A percentile compares a stretch with the other conserved stretches of the same genome.
These are phyloP conservation scores for Oncorhynchus gorbuscha DNA, from an alignment of 2,113 vertebrate species.

Conservation along the genomic window DNA sequence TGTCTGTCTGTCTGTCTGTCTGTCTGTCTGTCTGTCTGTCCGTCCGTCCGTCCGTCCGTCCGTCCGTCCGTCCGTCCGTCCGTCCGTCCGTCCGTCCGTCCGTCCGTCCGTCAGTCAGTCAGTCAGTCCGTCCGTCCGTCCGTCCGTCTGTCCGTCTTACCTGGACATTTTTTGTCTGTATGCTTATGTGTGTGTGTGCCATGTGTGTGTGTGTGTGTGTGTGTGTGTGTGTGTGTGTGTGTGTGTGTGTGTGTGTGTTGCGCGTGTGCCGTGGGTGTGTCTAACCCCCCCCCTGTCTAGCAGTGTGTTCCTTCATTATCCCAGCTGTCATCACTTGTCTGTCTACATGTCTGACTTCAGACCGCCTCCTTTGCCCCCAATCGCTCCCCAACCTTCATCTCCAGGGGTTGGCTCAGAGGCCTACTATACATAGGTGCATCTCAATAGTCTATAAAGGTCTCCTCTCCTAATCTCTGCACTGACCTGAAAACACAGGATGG, in stretches of 20 bases:
- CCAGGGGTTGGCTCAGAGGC: neutral
- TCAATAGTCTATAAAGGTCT: too few relatives aligned
- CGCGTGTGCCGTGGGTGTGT: neutral
- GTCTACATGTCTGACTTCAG: neutral
- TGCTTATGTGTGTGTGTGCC: neutral
- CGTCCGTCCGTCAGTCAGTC: neutral
- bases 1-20: neutral
- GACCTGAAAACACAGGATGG: too few relatives aligned
- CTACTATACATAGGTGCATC: too few relatives aligned
- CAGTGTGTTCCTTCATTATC: too few relatives aligned
- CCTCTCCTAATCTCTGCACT: too few relatives aligned
- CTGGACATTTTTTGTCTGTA: neutral
- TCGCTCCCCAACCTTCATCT: neutral
- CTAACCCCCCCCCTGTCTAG: neutral
- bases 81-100: too few relatives aligned
- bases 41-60: neutral
- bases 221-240: neutral
- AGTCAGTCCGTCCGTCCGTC: too few relatives aligned
- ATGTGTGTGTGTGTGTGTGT: neutral
- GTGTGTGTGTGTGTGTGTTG: neutral
- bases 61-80: neutral
- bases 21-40: too few relatives aligned
- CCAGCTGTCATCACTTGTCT: neutral
- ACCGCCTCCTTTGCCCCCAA: neutral
- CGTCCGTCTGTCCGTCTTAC: neutral